Evolutionary conservation across 2,888 invertebrate species (phyloP), one percentile per base, ranked within the genome.

Genomic region (Epistrophe eligans): DNA sequence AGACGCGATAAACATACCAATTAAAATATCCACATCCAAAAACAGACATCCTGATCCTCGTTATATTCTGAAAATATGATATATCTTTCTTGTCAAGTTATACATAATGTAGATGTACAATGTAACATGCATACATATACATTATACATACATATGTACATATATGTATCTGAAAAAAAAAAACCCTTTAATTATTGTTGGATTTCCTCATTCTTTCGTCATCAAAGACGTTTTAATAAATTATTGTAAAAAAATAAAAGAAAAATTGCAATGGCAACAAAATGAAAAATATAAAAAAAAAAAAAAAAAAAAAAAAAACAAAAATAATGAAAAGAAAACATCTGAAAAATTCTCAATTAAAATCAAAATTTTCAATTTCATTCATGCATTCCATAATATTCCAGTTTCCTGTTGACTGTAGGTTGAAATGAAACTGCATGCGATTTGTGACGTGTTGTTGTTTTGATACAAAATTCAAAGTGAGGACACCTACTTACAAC

Each of bases 301-400:
- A 60, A 55, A 19, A 66, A 52, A 58, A 58, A 43, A 40, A 67
- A 8, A 35, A 60, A 24, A 19, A 58, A 52, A 50, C 52, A 50
- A 62, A 17, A 43, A n/a, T 7, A 32, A 8, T 8, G 32, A 15
- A 40, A 62, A 43, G n/a, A 62, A 62, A 24, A 40, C 55, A 71
- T 32, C 55, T 32, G 15, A 32, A 72, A 70, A 52, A 67, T 80
- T 87, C 87, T 87, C 79, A 87, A 87, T 87, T 87, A 87, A 87
- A 87, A 79, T 83, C 76, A 45, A 82, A 87, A 87, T 72, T 83
- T 84, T 87, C 83, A 87, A 67, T 87, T 87, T 87, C 87, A 87
- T 87, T 87, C 87, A 87, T 87, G 87, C 87, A 79, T 87, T 87
- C 79, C 83, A 62, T 50, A 32, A 19, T 40, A 70, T 55, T 64